Evolutionary conservation across 2,888 invertebrate genomes (phyloP), one percentile per base, ranked within the genome.

Genomic region (Leptopilina drosophilae): DNA sequence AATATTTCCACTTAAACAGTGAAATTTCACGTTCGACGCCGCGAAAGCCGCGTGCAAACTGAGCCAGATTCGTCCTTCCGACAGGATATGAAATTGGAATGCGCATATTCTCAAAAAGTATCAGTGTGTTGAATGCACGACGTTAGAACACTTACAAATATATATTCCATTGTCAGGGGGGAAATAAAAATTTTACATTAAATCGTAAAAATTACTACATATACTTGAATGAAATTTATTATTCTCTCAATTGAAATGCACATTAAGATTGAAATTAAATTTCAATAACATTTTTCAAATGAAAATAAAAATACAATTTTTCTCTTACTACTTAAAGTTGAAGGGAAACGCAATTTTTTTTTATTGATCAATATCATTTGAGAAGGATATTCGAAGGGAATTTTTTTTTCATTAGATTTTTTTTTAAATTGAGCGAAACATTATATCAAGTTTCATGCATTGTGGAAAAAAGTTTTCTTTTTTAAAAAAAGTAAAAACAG

Each of bases 51-150:
- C 53, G 73, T 73, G 26, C 14, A 33, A n/a, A 73, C 73, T 73
- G 56, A 64, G 42, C n/a, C 9, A 15, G 62, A 20, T 62, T 62
- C 62, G 15, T 65, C 65, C 66, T 66, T 66, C 66, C 42, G 64
- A 14, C 40, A 66, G 42, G 66, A 62, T 15, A 62, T 62, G 20
- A 20, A 20, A 62, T 66, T 15, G n/a, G n/a, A 73, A 56, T 73
- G 73, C 73, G 73, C 73, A 73, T 73, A 33, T 53, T 73, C 56
- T 20, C 46, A 69, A 69, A 49, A 69, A 42, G 42, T n/a, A 65
- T 40, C 65, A n/a, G 26, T 64, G 40, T 40, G 65, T 40, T 65
- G 40, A 26, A 53, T 15, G 20, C 62, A 62, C 20, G 20, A 62
- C 5, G 9, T 62, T n/a, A 20, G 62, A 62, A 62, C 9, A n/a